Percentiles rank a stretch among this genome's conserved stretches.
Evolutionary conservation across 2,797 vertebrate genomes (phyloP).

Genomic region (Heteromormyrus szaboi): DNA sequence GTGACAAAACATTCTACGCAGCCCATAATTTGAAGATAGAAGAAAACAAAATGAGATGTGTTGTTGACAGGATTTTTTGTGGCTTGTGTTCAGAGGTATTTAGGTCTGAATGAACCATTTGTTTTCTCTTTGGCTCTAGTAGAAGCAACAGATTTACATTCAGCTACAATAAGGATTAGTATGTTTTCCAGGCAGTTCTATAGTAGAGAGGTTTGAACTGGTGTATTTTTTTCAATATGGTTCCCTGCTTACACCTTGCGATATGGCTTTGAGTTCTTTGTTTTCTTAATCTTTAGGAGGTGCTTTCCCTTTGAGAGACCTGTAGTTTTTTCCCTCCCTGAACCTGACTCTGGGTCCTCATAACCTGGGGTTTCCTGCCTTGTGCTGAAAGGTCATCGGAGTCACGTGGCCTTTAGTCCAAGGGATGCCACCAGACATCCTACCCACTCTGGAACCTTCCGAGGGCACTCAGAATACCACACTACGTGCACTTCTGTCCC

Average conservation of each 20-base stretch:
- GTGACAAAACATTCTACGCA: neutral
- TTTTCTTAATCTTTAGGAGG: neutral
- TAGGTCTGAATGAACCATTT: conserved; percentile 4
- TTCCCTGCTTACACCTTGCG: neutral
- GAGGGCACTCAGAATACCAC: neutral
- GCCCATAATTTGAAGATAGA: neutral
- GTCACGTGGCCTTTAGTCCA: neutral
- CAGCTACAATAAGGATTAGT: conserved; percentile 7
- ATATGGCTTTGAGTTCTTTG: neutral
- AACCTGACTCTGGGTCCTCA: neutral
- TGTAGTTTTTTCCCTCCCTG: neutral
- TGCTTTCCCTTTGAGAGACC: neutral
- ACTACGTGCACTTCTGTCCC: neutral
- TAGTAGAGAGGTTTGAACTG: neutral
- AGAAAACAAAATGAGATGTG: conserved; percentile 13
- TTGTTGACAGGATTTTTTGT: conserved; percentile 10
- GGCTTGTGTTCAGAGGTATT: conserved; percentile 5
- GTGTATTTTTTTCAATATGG: neutral
- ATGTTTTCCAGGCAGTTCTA: neutral
- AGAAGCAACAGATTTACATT: neutral
- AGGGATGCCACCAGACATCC: neutral
- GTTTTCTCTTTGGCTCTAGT: neutral
- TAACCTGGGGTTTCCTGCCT: neutral
- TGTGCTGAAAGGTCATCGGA: neutral
- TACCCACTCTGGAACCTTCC: neutral